Percentiles rank a stretch among this genome's conserved stretches.
Evolutionary conservation across 1,140 invertebrate genomes (phyloP).

Genomic region (Oncopodura yosiiana): DNA sequence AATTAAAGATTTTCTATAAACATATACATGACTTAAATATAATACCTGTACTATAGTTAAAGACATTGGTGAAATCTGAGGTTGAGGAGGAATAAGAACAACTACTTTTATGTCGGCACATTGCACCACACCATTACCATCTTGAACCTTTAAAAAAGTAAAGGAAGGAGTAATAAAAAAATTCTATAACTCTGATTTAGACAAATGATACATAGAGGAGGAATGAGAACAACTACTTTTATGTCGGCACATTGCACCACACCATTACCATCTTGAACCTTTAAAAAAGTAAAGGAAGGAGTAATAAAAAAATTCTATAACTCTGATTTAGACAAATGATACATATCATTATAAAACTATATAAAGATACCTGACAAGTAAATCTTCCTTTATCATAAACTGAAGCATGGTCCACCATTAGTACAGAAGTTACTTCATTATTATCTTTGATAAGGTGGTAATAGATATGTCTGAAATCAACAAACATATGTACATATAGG

Average conservation of each 20-base stretch:
- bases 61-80: conserved; percentile 16
- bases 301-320: no score
- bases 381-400: conserved; percentile 18
- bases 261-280: conserved; percentile 25
- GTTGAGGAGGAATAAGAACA: conserved; percentile 18
- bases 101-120: conserved; percentile 18
- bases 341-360: no score
- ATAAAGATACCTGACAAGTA: conserved; percentile 31
- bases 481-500: not conserved
- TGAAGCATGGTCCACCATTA: conserved; percentile 14
- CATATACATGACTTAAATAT: no score
- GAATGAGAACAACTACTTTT: conserved; percentile 17
- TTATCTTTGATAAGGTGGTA: not conserved
- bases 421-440: not conserved
- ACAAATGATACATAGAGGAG: conserved; percentile 17
- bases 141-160: conserved; percentile 11
- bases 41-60: not conserved
- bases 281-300: not conserved
- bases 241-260: conserved; percentile 20
- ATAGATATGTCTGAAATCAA: conserved; percentile 10
- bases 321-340: conserved; percentile 16
- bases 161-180: no score
- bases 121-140: conserved; percentile 26
- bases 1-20: no score
- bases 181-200: no score